Base-by-base conservation (phyloP, 1,140 invertebrate species). In the Drosophila punjabiensis region DNA sequence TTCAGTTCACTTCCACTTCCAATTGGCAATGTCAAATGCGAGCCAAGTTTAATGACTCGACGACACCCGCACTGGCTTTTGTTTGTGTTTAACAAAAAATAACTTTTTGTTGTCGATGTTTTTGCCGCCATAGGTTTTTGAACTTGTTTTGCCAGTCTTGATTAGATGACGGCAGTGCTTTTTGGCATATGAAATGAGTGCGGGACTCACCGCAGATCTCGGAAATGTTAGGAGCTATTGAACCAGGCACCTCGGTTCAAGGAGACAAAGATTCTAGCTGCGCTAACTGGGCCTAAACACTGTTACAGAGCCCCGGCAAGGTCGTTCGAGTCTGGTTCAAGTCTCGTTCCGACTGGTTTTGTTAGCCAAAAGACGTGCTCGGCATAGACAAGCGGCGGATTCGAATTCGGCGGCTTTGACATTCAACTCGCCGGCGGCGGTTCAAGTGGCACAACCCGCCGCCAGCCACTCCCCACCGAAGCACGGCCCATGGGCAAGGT, bases 21-120 rank as follows among this genome's bases (percentile, higher is more conserved):
- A 64, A 79, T 79, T 79, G 76, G 76, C 76, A 79, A 79, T 79
- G 76, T 79, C 76, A 79, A 79, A 79, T 79, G 76, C 76, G 59
- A 79, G 76, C 76, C 76, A 79, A 79, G 76, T 79, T 79, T 79
- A 79, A 79, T 79, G 76, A 79, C 76, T 79, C 53, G 56, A 35
- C 64, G 53, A 79, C 76, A 79, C 76, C 75, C 76, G 58, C 76
- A 79, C 53, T 79, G 66, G 55, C 76, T 79, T 71, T 71, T 79
- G 60, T 79, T 79, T 77, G 53, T 48, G n/a, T 67, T 56, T 56
- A 56, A 24, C 33, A 24, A 56, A 39, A 56, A 39, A 39, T 10
- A 37, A 18, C 50, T 39, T 67, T 53, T 53, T 43, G 69, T 11
- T 56, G 39, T 50, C 9, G 60, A 61, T 64, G 30, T 63, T 75